Evolutionary conservation across 2,113 vertebrate genomes (phyloP).

Genomic region (Bujurquina vittata): DNA sequence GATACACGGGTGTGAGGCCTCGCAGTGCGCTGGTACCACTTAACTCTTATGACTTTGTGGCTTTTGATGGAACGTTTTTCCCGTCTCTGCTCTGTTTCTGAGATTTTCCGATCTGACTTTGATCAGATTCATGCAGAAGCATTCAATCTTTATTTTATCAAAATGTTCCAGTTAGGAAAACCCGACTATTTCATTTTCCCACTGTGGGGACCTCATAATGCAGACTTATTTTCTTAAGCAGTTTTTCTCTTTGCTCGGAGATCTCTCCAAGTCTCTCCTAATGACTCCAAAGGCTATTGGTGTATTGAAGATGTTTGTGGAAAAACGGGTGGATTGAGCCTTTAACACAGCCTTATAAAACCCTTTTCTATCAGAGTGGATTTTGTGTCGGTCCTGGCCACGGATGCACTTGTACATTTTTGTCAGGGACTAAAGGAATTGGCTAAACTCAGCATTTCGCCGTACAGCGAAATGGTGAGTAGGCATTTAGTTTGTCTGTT

Average conservation of each 20-base stretch:
- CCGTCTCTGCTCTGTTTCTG: not conserved
- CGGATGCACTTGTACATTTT: not conserved
- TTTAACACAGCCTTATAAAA: not conserved
- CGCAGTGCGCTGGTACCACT: not conserved
- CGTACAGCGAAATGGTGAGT: not conserved
- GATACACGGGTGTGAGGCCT: not conserved
- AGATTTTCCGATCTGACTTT: not conserved
- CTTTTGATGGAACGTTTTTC: not conserved
- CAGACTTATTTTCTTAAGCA: not conserved
- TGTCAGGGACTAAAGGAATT: not conserved
- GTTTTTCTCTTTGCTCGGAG: not conserved
- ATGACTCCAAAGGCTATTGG: not conserved
- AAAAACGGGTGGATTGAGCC: not conserved
- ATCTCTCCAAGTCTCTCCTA: not conserved
- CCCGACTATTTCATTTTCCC: not conserved
- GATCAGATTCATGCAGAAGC: not conserved
- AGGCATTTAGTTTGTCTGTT: slow-evolving; percentile 46
- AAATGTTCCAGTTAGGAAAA: not conserved
- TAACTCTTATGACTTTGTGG: not conserved
- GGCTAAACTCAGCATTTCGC: slow-evolving; percentile 28
- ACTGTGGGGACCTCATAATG: not conserved
- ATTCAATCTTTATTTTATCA: not conserved
- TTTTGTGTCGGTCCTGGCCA: not conserved
- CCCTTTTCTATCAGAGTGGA: not conserved
- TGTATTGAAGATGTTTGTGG: not conserved